phyloP scores from a whole-genome alignment of 2,113 vertebrate genomes.

The Benitochromis conjunctus region DNA sequence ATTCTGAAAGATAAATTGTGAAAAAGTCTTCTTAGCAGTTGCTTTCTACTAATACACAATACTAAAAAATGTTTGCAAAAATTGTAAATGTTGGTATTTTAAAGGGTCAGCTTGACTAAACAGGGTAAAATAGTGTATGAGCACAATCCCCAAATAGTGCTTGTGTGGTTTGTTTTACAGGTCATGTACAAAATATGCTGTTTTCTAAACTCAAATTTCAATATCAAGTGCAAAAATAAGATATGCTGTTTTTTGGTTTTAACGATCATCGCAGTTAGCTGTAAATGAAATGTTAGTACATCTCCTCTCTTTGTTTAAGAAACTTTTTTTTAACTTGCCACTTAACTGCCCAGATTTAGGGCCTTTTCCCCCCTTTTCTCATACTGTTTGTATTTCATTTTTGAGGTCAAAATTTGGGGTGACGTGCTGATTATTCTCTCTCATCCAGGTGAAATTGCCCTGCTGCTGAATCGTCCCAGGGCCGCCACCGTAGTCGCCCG shows the following conservation, averaged over 20 bases:
- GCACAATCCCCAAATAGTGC: neutral
- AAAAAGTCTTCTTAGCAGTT: neutral
- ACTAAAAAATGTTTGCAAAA: neutral
- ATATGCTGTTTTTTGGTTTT: neutral
- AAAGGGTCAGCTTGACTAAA: neutral
- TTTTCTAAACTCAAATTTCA: neutral
- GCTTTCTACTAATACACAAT: neutral
- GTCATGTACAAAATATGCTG: neutral
- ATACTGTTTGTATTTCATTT: neutral
- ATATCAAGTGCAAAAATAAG: neutral
- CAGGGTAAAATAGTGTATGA: neutral
- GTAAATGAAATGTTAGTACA: neutral
- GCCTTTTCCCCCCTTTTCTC: neutral
- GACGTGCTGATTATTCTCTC: neutral
- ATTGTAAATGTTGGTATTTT: neutral
- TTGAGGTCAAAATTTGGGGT: neutral
- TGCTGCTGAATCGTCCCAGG: slow-evolving; percentile 90
- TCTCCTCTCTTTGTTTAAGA: neutral
- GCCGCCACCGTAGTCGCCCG: slow-evolving; percentile 93
- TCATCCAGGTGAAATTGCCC: slow-evolving; percentile 86
- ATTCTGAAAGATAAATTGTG: neutral
- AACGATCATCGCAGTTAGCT: neutral
- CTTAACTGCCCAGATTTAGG: neutral
- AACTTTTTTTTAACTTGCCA: neutral
- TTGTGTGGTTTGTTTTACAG: neutral